These are phyloP conservation scores for Palaemon carinicauda DNA, from an alignment of 1,140 invertebrate species.

Conservation along the genomic window DNA sequence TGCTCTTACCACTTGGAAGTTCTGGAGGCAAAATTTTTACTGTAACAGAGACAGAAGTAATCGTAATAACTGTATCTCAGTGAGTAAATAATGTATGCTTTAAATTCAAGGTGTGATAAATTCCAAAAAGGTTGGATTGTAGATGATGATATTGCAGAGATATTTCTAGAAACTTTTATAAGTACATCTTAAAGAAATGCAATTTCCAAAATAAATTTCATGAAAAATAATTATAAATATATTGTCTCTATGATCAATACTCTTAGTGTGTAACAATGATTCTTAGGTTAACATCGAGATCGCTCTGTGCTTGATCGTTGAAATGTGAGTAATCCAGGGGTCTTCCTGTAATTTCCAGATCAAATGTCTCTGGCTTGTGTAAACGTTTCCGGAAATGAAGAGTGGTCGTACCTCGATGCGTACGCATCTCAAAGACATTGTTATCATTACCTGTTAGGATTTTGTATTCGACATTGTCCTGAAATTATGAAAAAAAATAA, in stretches of 20 bases:
- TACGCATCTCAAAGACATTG: constrained; percentile 73
- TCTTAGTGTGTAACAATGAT: constrained; percentile 45
- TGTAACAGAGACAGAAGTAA: too few species aligned
- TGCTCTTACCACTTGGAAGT: background rate
- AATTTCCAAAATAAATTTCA: background rate
- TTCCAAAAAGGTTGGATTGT: too few species aligned
- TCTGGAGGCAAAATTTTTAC: background rate
- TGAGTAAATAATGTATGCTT: too few species aligned
- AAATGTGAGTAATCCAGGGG: constrained; percentile 54
- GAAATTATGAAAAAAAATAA: constrained; percentile 61
- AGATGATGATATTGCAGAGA: too few species aligned
- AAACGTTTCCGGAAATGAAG: constrained; percentile 72
- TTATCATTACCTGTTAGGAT: constrained; percentile 74
- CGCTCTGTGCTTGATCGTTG: constrained; percentile 43
- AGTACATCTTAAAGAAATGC: background rate
- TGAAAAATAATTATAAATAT: background rate
- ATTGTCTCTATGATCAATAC: background rate
- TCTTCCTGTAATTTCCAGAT: constrained; percentile 67
- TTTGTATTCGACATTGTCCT: constrained; percentile 73
- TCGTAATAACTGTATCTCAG: too few species aligned
- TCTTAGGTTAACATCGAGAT: constrained; percentile 54
- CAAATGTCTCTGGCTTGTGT: constrained; percentile 69
- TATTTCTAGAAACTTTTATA: background rate
- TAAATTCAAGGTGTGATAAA: too few species aligned
- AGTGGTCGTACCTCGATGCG: constrained; percentile 72